phyloP scores from a whole-genome alignment of 2,888 invertebrate genomes.

The Syrphus vitripennis region DNA sequence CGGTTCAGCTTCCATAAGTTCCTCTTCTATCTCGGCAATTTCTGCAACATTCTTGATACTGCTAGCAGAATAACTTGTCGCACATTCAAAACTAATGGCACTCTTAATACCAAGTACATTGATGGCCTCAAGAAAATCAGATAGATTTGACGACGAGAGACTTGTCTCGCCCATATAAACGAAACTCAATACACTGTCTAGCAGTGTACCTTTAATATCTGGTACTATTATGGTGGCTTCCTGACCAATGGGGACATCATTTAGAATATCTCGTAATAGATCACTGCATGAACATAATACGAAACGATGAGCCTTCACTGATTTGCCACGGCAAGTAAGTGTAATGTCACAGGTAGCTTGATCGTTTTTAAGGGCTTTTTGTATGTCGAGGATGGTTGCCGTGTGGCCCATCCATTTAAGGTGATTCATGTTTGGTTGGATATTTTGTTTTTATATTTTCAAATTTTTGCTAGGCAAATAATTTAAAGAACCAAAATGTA shows the following conservation, averaged over 20 bases:
- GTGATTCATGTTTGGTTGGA: slow-evolving; percentile 76
- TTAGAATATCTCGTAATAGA: slow-evolving; percentile 77
- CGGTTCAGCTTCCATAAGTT: slow-evolving; percentile 74
- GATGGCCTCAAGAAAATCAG: slow-evolving; percentile 79
- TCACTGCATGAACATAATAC: slow-evolving; percentile 80
- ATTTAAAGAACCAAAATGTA: slow-evolving; percentile 18
- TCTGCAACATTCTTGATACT: slow-evolving; percentile 67
- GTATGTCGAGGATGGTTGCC: slow-evolving; percentile 79
- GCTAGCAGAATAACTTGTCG: slow-evolving; percentile 34
- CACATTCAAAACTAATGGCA: slow-evolving; percentile 80
- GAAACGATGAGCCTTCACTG: slow-evolving; percentile 79
- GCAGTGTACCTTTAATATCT: slow-evolving; percentile 77
- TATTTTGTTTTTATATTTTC: slow-evolving; percentile 10
- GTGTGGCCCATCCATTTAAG: slow-evolving; percentile 81
- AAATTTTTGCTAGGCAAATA: slow-evolving; percentile 16
- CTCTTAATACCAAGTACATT: slow-evolving; percentile 80
- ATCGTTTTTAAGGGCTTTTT: slow-evolving; percentile 77
- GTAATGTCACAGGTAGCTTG: slow-evolving; percentile 78
- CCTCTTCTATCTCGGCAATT: slow-evolving; percentile 76
- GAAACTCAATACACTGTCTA: slow-evolving; percentile 79
- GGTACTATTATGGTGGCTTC: slow-evolving; percentile 79
- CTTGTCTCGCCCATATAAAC: slow-evolving; percentile 80
- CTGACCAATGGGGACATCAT: slow-evolving; percentile 77
- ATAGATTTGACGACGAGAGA: slow-evolving; percentile 77
- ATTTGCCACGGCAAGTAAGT: slow-evolving; percentile 77